These are phyloP conservation scores for Cichlasoma orientale DNA, from an alignment of 2,797 vertebrate genomes.

Conservation along the genomic window DNA sequence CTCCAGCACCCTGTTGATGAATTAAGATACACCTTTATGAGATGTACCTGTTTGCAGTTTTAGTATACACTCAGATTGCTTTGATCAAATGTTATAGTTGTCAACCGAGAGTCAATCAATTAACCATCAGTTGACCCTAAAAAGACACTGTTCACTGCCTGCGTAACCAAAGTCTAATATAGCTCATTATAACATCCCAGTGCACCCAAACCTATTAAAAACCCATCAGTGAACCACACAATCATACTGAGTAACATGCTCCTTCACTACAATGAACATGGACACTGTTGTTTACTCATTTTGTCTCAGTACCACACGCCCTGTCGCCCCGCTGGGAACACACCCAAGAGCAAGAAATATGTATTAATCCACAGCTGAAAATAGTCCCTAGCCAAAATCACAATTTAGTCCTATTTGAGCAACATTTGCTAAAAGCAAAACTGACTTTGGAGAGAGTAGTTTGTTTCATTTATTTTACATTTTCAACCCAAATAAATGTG, in stretches of 20 bases:
- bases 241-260: not conserved
- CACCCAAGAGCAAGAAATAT: not conserved
- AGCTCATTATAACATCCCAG: not conserved
- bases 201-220: not conserved
- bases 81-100: not conserved
- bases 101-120: not conserved
- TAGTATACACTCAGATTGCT: not conserved
- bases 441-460: not conserved
- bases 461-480: not conserved
- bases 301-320: not conserved
- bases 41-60: not conserved
- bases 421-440: not conserved
- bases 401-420: not conserved
- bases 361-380: not conserved
- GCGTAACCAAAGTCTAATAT: not conserved
- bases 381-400: not conserved
- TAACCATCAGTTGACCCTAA: not conserved
- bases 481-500: not conserved
- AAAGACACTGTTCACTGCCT: not conserved
- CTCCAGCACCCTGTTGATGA: too few species aligned
- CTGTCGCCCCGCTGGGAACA: not conserved
- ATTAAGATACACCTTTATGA: not conserved
- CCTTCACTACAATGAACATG: not conserved
- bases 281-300: conserved; percentile 1
- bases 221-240: not conserved